Conservation (phyloP, 2,888 invertebrate genomes). For the Sarcophaga rosellei region DNA sequence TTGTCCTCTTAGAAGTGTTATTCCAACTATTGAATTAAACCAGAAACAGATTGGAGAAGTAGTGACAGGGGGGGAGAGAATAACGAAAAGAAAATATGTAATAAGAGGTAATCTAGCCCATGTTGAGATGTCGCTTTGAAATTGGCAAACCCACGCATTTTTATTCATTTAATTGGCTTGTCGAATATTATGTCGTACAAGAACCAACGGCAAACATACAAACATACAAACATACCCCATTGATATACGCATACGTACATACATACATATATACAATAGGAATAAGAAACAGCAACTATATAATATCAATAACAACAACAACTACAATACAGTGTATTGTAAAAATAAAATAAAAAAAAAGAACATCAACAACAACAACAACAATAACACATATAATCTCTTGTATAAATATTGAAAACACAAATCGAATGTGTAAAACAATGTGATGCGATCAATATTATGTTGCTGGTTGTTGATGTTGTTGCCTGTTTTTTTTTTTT, state of each 20-base stretch:
- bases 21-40: neutral
- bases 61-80: neutral
- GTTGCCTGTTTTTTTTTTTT: constrained; percentile 29
- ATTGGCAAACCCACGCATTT: constrained; percentile 72
- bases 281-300: neutral
- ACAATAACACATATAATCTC: constrained; percentile 53
- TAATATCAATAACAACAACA: constrained; percentile 24
- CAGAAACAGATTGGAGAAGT: neutral
- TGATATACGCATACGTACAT: constrained; percentile 16
- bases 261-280: constrained; percentile 27
- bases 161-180: constrained; percentile 79
- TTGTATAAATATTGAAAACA: constrained; percentile 65
- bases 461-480: constrained; percentile 36
- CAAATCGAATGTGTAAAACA: constrained; percentile 68
- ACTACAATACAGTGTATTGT: constrained; percentile 55
- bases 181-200: constrained; percentile 73
- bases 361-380: constrained; percentile 15
- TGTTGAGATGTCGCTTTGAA: constrained; percentile 63
- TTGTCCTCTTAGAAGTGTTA: neutral
- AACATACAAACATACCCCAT: neutral
- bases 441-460: constrained; percentile 67
- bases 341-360: constrained; percentile 23
- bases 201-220: neutral
- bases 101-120: constrained; percentile 49
- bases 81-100: neutral